phyloP scores from a whole-genome alignment of 2,113 vertebrate species.

The Lampris megalopsis region DNA sequence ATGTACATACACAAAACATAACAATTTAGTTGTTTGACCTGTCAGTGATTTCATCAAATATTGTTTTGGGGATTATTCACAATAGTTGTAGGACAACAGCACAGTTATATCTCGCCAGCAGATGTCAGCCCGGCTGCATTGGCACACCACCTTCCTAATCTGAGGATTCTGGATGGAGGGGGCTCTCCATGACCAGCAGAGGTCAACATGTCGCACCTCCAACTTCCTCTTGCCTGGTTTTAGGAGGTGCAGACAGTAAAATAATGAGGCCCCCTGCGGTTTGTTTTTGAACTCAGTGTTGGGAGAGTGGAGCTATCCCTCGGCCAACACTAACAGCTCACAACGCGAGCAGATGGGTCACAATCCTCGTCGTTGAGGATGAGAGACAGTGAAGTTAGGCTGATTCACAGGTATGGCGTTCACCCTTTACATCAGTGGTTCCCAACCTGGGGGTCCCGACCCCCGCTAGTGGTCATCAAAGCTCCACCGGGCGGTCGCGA shows the following conservation, averaged over 20 bases:
- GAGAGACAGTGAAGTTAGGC: neutral
- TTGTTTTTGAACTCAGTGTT: conserved; percentile 4
- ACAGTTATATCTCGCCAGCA: conserved; percentile 41
- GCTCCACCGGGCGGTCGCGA: no score
- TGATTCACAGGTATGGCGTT: neutral
- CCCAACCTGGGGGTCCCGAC: no score
- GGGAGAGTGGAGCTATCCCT: neutral
- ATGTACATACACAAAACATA: conserved; percentile 24
- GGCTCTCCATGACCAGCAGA: neutral
- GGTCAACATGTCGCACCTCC: neutral
- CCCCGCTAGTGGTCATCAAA: no score
- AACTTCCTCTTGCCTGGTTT: conserved; percentile 12
- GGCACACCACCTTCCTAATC: neutral
- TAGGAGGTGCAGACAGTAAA: neutral
- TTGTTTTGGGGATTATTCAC: conserved; percentile 41
- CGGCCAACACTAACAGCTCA: conserved; percentile 11
- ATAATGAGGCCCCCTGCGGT: neutral
- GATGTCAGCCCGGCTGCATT: conserved; percentile 30
- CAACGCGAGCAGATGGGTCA: neutral
- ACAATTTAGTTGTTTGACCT: neutral
- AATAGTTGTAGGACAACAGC: neutral
- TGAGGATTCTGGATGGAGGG: conserved; percentile 16
- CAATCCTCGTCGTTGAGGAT: neutral
- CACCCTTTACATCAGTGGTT: no score
- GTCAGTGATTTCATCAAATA: conserved; percentile 39